Evolutionary conservation across 2,797 vertebrate genomes (phyloP), one percentile per base, ranked within the genome.

Genomic region (Helicolenus hilgendorfi): DNA sequence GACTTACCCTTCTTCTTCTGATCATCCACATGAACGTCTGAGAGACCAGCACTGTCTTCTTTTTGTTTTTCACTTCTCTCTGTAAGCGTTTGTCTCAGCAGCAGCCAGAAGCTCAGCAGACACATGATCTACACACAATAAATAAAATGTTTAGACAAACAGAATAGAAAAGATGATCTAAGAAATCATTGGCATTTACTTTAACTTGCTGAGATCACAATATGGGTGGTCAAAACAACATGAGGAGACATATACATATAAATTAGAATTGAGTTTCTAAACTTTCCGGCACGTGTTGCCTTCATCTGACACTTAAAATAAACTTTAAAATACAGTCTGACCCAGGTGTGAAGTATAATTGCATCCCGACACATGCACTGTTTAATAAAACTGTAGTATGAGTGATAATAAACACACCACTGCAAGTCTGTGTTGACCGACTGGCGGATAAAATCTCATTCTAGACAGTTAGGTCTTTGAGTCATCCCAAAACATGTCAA

Each of bases 31-130:
- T 97, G 98, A 92, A 99, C 98, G 27, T 98, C 98, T 58, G 98
- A 98, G 70, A 99, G 97, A 62, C 95, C 92, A 7, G 96, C 96
- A 56, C 97, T 97, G 77, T 98, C 97, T 18, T 93, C 98, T 79
- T 97, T 94, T 36, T 80, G 96, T 88, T 98, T 98, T 35, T 98
- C 98, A 92, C 97, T 94, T 87, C 97, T 97, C 96, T 99, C 99
- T 13, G 98, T 99, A 31, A 99, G 98, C 3, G 98, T 98, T 93
- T 99, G 99, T 92, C 98, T 98, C 89, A 99, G 97, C 91, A 99
- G 98, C 79, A 99, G 97, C 99, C 99, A 99, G 94, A 99, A 99
- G 63, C 98, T 99, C 96, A 99, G 96, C 85, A 98, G 97, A 95
- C 98, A 99, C 95, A 99, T 96, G 81, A 99, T 97, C 99, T 99